Conservation (phyloP, 2,113 vertebrate genomes). For the Archilochus colubris region DNA sequence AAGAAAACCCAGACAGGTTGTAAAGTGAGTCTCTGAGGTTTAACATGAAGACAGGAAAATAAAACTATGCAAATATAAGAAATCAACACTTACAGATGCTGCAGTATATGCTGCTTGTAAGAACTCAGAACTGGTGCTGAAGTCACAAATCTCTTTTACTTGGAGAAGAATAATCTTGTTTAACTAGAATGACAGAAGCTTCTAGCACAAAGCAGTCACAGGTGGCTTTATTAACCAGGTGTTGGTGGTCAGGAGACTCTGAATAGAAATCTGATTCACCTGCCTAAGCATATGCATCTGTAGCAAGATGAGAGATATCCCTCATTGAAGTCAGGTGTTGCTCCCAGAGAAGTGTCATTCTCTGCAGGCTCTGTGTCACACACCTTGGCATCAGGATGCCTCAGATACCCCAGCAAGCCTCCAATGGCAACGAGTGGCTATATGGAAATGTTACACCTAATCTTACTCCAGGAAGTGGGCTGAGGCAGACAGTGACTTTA, state of each 20-base stretch:
- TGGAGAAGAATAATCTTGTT: not conserved
- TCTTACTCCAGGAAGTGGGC: not conserved
- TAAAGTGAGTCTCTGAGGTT: not conserved
- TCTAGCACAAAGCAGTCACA: not conserved
- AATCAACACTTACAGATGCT: not conserved
- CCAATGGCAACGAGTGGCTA: not conserved
- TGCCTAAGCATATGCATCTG: not conserved
- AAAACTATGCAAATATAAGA: not conserved
- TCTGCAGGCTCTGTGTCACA: not conserved
- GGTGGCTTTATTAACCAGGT: not conserved
- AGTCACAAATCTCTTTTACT: not conserved
- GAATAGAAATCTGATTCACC: not conserved
- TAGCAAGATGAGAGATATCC: not conserved
- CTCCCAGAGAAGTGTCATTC: not conserved
- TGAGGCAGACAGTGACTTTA: not conserved
- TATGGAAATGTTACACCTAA: not conserved
- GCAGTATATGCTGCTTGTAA: fast-evolving
- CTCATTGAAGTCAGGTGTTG: too few relatives aligned
- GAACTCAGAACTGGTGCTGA: not conserved
- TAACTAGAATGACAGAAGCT: not conserved
- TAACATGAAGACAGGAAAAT: not conserved
- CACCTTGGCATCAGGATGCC: fast-evolving
- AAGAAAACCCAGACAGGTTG: not conserved
- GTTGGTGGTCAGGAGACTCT: not conserved
- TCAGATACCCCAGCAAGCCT: not conserved